Evolutionary conservation across 1,140 invertebrate species (phyloP), one percentile per base, ranked within the genome.

Genomic region (Patella vulgata): DNA sequence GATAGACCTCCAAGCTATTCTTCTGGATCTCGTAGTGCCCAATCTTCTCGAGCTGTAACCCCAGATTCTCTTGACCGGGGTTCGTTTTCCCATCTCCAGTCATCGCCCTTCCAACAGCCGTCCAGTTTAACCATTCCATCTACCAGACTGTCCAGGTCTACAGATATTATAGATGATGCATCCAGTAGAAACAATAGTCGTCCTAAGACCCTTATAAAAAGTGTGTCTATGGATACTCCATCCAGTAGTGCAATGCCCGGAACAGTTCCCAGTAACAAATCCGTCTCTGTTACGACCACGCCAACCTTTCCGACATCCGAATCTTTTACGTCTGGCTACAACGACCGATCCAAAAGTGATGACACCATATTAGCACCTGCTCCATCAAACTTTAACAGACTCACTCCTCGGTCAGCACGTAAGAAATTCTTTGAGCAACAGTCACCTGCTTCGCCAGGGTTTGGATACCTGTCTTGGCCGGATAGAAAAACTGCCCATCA

Each of bases 381-480:
- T 2, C 4, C 27, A 19, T 17, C 8, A 17, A 65, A 57, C 23
- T 46, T 53, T 17, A 69, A 73, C 25, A 64, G 63, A 57, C 46
- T 71, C 17, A 73, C 75, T 0, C 75, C 73, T 3, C 46, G 62
- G 9, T 56, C 70, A 2, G 73, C 73, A 12, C 61, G 75, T 27
- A 56, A 48, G 58, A 66, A 66, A 40, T 78, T 78, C 48, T 78
- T 78, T 48, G 75, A 71, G 25, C 58, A 65, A 19, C 31, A 60
- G 21, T 59, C 62, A 4, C 40, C 44, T 3, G 12, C 42, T 17
- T 30, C 46, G 11, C 31, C 46, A 17, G 39, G 33, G 5, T 36
- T 25, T 1, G 61, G 47, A 14, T 70, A 59, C 43, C 47, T 71
- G 46, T 76, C 74, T 9, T 74, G 67, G 71, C 66, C 71, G 0